Percentiles rank a stretch among this genome's conserved stretches.
These are phyloP conservation scores for Aphelenchoides fujianensis DNA, from an alignment of 1,140 invertebrate genomes.

Conservation along the genomic window DNA sequence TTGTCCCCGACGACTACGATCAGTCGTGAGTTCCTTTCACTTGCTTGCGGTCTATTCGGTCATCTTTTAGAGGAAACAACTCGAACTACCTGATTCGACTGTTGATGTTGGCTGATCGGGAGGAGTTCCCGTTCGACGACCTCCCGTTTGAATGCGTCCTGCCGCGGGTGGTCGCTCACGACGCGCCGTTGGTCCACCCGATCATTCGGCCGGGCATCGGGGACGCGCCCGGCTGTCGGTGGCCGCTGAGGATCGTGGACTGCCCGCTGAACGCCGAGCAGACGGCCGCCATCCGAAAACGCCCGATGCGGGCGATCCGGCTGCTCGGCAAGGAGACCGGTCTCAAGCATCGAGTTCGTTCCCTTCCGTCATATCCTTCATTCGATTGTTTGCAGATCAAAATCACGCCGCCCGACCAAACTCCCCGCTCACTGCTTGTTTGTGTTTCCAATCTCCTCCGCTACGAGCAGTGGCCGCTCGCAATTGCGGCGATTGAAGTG, in stretches of 20 bases:
- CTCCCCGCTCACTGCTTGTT: constrained; percentile 22
- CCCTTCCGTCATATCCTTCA: too few relatives aligned
- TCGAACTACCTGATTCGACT: not conserved
- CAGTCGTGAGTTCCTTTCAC: not conserved
- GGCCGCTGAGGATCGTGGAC: not conserved
- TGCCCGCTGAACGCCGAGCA: not conserved
- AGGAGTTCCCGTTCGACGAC: not conserved
- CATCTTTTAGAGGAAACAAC: not conserved
- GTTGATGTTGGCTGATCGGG: not conserved
- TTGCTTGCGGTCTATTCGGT: not conserved
- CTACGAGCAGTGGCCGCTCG: constrained; percentile 39
- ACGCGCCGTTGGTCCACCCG: not conserved
- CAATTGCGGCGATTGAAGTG: constrained; percentile 38
- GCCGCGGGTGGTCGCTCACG: too few relatives aligned
- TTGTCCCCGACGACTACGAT: not conserved
- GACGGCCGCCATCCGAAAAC: not conserved
- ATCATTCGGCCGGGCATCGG: not conserved
- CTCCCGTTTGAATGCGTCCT: too few relatives aligned
- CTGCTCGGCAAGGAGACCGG: not conserved
- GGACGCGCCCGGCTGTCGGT: not conserved
- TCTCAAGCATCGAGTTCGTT: too few relatives aligned
- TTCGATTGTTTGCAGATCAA: too few relatives aligned
- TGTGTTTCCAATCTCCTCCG: constrained; percentile 38
- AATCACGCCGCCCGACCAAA: constrained; percentile 14
- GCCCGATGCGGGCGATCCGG: not conserved